These are phyloP conservation scores for Tamias sibiricus DNA, from an alignment of 2,113 vertebrate species.

Conservation along the genomic window DNA sequence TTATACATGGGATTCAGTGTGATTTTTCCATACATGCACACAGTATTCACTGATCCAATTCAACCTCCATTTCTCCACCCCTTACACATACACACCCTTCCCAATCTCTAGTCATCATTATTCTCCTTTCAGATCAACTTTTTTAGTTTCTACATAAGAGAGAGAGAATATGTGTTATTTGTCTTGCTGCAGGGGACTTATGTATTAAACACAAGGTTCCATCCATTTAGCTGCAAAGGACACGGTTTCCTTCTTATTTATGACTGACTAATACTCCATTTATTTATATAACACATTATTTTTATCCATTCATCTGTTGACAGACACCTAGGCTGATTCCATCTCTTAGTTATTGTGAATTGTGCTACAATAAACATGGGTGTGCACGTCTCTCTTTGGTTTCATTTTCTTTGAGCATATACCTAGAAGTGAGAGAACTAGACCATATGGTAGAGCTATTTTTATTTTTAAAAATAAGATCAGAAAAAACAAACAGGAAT, in stretches of 20 bases:
- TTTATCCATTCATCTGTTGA: not conserved
- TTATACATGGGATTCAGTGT: not conserved
- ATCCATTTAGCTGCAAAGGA: not conserved
- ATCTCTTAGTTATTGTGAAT: not conserved
- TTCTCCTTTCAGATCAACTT: not conserved
- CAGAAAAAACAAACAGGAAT: conserved; percentile 26
- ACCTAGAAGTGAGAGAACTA: not conserved
- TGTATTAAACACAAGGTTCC: not conserved
- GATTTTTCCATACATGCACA: not conserved
- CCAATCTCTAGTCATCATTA: not conserved
- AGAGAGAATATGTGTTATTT: not conserved
- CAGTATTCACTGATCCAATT: not conserved
- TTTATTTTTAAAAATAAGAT: conserved; percentile 37
- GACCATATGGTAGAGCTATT: not conserved
- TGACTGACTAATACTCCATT: not conserved
- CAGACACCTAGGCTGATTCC: not conserved
- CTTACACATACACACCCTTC: not conserved
- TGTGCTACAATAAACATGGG: not conserved
- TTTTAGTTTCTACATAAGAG: not conserved
- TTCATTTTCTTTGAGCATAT: not conserved
- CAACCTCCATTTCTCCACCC: not conserved
- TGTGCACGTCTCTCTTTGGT: not conserved
- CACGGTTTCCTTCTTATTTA: not conserved
- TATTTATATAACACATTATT: not conserved
- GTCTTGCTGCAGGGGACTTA: not conserved